Evolutionary conservation across 2,797 vertebrate genomes (phyloP).

Genomic region (Leptodactylus fallax): DNA sequence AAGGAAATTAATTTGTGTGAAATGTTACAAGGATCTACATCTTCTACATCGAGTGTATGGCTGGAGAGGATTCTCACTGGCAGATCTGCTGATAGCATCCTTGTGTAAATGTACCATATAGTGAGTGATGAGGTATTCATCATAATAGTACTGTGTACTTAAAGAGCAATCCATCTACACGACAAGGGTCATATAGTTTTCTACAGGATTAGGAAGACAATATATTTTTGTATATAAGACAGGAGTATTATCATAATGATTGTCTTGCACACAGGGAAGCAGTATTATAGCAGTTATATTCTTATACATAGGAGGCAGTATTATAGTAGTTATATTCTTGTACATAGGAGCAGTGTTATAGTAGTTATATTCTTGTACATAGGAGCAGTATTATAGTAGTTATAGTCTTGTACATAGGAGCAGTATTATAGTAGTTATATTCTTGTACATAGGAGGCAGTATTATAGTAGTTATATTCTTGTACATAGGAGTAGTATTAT

Average conservation of each 20-base stretch:
- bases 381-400: not conserved
- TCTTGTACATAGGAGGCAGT: not conserved
- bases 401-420: not conserved
- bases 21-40: not conserved
- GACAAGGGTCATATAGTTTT: too few species aligned
- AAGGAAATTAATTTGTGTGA: not conserved
- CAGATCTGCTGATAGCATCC: not conserved
- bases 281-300: conserved; percentile 17
- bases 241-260: too few species aligned
- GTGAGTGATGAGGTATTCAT: too few species aligned
- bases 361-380: conserved; percentile 11
- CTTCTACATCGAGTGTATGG: not conserved
- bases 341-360: conserved; percentile 2
- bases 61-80: not conserved
- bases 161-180: too few species aligned
- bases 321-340: conserved; percentile 14
- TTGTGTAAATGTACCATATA: not conserved
- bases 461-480: conserved; percentile 15
- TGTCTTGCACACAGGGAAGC: not conserved
- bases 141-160: too few species aligned
- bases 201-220: too few species aligned
- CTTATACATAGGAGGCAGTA: conserved; percentile 8
- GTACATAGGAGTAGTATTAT: conserved; percentile 4
- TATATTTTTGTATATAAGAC: too few species aligned
- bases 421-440: conserved; percentile 1